Conservation (phyloP, 2,113 vertebrate genomes). For the Scopus umbretta region DNA sequence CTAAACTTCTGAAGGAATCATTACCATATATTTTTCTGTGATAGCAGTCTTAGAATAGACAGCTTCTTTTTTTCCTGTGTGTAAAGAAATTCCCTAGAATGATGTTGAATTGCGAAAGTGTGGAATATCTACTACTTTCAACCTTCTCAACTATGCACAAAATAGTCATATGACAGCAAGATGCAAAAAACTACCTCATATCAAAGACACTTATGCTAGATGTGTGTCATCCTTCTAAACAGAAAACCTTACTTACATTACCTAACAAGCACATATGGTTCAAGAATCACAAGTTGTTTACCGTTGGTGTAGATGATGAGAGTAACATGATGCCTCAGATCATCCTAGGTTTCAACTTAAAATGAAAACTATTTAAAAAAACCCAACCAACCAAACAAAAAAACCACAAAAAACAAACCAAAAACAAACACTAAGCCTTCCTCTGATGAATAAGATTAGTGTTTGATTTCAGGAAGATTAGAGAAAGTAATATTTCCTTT, state of each 20-base stretch:
- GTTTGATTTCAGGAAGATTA: neutral
- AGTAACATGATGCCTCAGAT: neutral
- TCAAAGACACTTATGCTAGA: neutral
- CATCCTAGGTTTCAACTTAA: neutral
- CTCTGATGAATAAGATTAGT: neutral
- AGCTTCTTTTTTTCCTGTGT: accelerated
- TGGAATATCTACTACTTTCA: neutral
- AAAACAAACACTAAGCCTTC: neutral
- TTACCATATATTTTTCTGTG: accelerated
- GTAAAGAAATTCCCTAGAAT: neutral
- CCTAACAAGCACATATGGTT: neutral
- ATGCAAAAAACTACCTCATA: neutral
- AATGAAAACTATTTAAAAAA: neutral
- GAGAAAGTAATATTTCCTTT: neutral
- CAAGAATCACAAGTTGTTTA: neutral
- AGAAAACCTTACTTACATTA: neutral
- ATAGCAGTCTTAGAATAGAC: neutral
- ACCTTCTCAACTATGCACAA: neutral
- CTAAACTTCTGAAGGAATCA: neutral
- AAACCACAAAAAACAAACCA: too few relatives aligned
- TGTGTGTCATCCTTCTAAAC: neutral
- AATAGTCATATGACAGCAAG: neutral
- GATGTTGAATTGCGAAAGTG: neutral
- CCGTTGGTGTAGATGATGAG: neutral
- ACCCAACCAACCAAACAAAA: too few relatives aligned